Percentiles rank a stretch among this genome's conserved stretches.
phyloP scores from a whole-genome alignment of 2,888 invertebrate species.

The Campoplex nolae region DNA sequence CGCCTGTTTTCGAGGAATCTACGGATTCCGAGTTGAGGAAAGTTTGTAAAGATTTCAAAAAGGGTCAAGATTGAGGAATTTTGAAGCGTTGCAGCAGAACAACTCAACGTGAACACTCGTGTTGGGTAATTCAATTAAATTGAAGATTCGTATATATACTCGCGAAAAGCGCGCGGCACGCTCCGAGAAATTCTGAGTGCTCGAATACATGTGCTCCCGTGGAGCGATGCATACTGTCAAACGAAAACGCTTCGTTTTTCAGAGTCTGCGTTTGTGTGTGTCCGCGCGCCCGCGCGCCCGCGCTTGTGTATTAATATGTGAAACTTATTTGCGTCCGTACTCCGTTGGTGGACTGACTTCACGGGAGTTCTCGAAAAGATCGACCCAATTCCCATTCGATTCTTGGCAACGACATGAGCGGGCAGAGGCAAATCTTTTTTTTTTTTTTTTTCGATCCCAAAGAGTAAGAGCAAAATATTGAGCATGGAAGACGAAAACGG shows the following conservation, averaged over 20 bases:
- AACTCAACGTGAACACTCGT: background rate
- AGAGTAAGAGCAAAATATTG: constrained; percentile 9
- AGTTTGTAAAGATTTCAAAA: background rate
- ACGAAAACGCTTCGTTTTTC: constrained; percentile 21
- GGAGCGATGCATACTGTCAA: constrained; percentile 20
- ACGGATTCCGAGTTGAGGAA: background rate
- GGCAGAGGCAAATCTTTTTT: constrained; percentile 6
- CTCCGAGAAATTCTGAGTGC: constrained; percentile 21
- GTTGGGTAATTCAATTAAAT: constrained; percentile 14
- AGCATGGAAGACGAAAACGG: background rate
- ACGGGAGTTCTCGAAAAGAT: constrained; percentile 67
- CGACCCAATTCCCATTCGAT: constrained; percentile 75
- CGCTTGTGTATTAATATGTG: constrained; percentile 72
- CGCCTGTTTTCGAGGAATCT: background rate
- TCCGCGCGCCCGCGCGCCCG: too few species aligned
- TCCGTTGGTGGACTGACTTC: constrained; percentile 74
- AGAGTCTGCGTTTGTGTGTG: background rate
- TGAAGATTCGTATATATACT: constrained; percentile 12
- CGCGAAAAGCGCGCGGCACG: background rate
- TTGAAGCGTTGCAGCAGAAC: background rate
- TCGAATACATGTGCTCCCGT: constrained; percentile 19
- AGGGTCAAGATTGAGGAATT: constrained; percentile 19
- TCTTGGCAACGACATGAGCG: constrained; percentile 74
- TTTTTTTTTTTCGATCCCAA: constrained; percentile 21
- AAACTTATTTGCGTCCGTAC: constrained; percentile 72